Conservation (phyloP, 2,888 invertebrate species). For the Venustoraphidia nigricollis region DNA sequence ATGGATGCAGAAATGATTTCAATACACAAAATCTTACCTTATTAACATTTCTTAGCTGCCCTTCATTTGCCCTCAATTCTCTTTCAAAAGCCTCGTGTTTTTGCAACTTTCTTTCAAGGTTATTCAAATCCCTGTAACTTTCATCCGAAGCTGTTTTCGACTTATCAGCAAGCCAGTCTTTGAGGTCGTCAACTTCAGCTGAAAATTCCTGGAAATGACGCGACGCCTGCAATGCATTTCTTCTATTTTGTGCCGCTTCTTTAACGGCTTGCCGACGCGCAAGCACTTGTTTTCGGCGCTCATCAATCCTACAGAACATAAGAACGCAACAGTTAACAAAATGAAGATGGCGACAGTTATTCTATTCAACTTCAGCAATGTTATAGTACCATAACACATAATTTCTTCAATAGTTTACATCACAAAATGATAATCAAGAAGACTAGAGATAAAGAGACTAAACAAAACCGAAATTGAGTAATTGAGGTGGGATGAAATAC, state of each 20-base stretch:
- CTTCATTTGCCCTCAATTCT: constrained; percentile 88
- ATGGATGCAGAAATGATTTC: no score
- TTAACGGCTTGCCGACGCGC: constrained; percentile 59
- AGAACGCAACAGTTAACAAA: neutral
- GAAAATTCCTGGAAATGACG: constrained; percentile 86
- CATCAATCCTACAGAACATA: constrained; percentile 38
- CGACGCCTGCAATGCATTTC: constrained; percentile 63
- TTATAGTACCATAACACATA: no score
- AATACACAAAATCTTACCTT: constrained; percentile 33
- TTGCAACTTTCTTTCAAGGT: constrained; percentile 81
- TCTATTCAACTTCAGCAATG: no score
- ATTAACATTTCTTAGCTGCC: constrained; percentile 72
- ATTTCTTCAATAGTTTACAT: no score
- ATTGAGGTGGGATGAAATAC: no score
- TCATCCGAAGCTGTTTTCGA: constrained; percentile 82
- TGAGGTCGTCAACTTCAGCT: constrained; percentile 80
- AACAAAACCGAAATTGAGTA: no score
- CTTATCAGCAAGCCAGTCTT: constrained; percentile 85
- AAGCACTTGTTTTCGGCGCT: constrained; percentile 59
- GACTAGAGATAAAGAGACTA: no score
- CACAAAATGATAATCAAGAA: no score
- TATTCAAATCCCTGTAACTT: constrained; percentile 78
- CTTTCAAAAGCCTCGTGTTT: constrained; percentile 95
- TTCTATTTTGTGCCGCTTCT: constrained; percentile 55
- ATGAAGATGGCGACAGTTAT: neutral